These are phyloP conservation scores for Pseudolycoriella hygida DNA, from an alignment of 2,888 invertebrate genomes.

Conservation along the genomic window DNA sequence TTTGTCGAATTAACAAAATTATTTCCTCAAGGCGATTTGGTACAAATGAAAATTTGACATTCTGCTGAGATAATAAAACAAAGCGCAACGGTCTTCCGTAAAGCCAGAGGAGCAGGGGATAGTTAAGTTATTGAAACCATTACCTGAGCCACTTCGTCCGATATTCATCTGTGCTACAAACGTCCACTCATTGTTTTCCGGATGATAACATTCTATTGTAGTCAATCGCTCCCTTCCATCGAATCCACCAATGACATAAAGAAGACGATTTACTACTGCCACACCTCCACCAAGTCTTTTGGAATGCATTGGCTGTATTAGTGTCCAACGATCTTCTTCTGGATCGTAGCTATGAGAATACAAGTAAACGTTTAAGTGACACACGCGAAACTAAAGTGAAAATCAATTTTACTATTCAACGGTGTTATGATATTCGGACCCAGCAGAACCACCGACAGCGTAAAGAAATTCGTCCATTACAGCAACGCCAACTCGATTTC, in stretches of 20 bases:
- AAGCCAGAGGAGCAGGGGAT: too few species aligned
- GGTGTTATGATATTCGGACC: slow-evolving; percentile 66
- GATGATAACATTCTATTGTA: slow-evolving; percentile 82
- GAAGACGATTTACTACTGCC: slow-evolving; percentile 56
- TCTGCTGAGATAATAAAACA: too few species aligned
- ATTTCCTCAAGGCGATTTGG: too few species aligned
- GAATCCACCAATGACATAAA: slow-evolving; percentile 78
- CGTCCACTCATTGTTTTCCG: slow-evolving; percentile 81
- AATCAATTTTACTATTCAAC: slow-evolving; percentile 58
- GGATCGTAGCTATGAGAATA: slow-evolving; percentile 55
- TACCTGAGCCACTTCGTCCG: slow-evolving; percentile 71
- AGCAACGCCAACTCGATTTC: slow-evolving; percentile 83
- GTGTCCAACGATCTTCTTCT: slow-evolving; percentile 64
- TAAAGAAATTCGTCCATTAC: slow-evolving; percentile 84
- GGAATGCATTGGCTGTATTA: slow-evolving; percentile 54
- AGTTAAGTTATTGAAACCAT: too few species aligned
- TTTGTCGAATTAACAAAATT: too few species aligned
- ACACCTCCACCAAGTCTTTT: slow-evolving; percentile 68
- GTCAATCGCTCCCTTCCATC: slow-evolving; percentile 62
- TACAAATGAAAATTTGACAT: too few species aligned
- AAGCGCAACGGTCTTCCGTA: too few species aligned
- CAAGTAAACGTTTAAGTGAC: too few species aligned
- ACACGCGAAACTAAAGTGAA: background rate
- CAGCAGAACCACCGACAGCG: slow-evolving; percentile 82
- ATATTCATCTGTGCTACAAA: slow-evolving; percentile 60